Base-by-base conservation (phyloP, 2,888 invertebrate genomes). In the Agonopterix heracliana region DNA sequence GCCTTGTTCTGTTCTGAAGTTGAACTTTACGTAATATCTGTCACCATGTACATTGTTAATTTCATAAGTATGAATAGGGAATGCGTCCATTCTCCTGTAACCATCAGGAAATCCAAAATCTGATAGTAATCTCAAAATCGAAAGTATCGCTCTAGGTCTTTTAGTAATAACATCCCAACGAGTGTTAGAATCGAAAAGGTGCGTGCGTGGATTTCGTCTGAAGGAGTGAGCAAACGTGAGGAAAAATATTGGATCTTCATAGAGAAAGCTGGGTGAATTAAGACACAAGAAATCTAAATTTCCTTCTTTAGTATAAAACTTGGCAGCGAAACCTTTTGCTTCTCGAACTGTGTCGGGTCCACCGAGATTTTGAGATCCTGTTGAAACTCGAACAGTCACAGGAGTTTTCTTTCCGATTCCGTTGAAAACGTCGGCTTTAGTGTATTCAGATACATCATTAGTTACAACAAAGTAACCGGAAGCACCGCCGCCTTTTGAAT, bases 401-500 rank as follows among this genome's bases (percentile, higher is more conserved):
- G 41, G 41, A 9, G 41, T 41, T 9, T 11, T 41, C 12, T 41
- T 41, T 12, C 41, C 41, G 7, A 41, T 12, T 41, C 11, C 41
- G 3, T 41, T n/a, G 12, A 41, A 13, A n/a, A 41, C 9, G 9
- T 41, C 11, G 3, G 41, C 12, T 41, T 12, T 41, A 13, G 11
- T 11, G 3, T 11, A 9, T 9, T 41, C 3, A 1, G 41, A 11
- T n/a, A 41, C 12, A 72, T 96, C 95, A 61, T 95, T 91, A 0
- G 95, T 95, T 2, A 95, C 93, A 77, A 95, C 93, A 61, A 96
- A 95, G 65, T 94, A 94, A 1, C 94, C 95, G 70, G 93, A 94
- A 1, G 95, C 95, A 11, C 94, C 96, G 40, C 93, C 94, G 52
- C 97, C 98, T 82, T 98, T 98, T 1, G 98, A 97, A 73, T 97